Percentiles rank a stretch among this genome's conserved stretches.
Evolutionary conservation across 2,113 vertebrate species (phyloP).

Genomic region (Syngnathus floridae): DNA sequence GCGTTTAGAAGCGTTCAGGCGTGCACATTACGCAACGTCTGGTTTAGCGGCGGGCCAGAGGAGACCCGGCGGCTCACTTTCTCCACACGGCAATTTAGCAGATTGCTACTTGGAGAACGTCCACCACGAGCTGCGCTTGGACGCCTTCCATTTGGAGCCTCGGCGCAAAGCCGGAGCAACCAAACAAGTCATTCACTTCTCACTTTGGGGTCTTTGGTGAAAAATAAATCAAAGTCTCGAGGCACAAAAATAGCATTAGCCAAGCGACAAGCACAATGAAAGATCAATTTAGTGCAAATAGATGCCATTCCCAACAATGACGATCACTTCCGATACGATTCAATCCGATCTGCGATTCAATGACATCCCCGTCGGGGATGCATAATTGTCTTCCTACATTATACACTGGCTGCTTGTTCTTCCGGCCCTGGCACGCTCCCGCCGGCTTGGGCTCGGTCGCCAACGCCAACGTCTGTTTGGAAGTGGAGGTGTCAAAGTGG

Average conservation of each 20-base stretch:
- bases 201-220: neutral
- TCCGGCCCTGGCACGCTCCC: slow-evolving; percentile 21
- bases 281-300: too few relatives aligned
- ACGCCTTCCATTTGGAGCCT: neutral
- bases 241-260: neutral
- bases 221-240: neutral
- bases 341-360: neutral
- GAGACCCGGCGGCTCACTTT: slow-evolving; percentile 2
- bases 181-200: neutral
- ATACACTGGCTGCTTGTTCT: slow-evolving; percentile 45
- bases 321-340: neutral
- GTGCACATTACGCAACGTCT: neutral
- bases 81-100: slow-evolving; percentile 3
- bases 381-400: slow-evolving; percentile 22
- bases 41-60: neutral
- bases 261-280: neutral
- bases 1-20: neutral
- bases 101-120: neutral
- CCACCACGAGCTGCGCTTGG: neutral
- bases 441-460: slow-evolving; percentile 13
- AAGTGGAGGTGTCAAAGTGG: slow-evolving; percentile 50
- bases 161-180: neutral
- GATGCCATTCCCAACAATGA: too few relatives aligned
- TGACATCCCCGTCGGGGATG: neutral
- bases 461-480: slow-evolving; percentile 33